Evolutionary conservation across 2,113 vertebrate genomes (phyloP), one percentile per base, ranked within the genome.

Genomic region (Bothrops jararaca): DNA sequence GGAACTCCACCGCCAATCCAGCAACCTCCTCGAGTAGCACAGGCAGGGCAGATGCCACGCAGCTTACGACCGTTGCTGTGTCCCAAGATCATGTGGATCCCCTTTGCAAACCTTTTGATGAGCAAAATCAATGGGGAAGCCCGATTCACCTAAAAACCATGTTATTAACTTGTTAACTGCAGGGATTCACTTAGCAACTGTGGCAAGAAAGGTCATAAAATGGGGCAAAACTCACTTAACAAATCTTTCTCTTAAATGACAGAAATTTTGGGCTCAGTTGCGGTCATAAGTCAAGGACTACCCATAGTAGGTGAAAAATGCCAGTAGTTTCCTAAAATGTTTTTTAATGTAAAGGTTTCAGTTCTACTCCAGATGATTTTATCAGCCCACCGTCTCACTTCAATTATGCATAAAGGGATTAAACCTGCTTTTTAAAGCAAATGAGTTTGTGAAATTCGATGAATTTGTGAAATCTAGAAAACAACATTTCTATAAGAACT

Each of bases 391-490:
- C 7, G 53, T 90, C 54, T 90, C 53, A 29, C 52, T 56, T 92
- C 85, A 92, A 92, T 48, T 92, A 88, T 22, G 45, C 42, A 39
- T 88, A 92, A 92, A 92, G 69, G 91, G 74, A 92, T 85, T 80
- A 80, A 88, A 56, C 34, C 42, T 92, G 45, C 45, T 86, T 53
- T 90, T 90, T 89, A 86, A 89, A 89, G 39, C 54, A 93, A 24
- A 54, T 50, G 64, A 85, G 60, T 92, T 54, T 45, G 22, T 86
- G 45, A 92, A 50, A 39, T 39, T 20, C 0, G 2, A n/a, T 85
- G 52, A 80, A 85, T 90, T 86, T 45, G 39, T 74, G n/a, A 92
- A 50, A 26, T 69, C 34, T 54, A 60, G 64, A n/a, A 86, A 54
- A 64, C 34, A 89, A 48, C 48, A 54, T 69, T 93, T 88, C 13